These are phyloP conservation scores for Isotomurus palustris DNA, from an alignment of 2,888 invertebrate species.

Conservation along the genomic window DNA sequence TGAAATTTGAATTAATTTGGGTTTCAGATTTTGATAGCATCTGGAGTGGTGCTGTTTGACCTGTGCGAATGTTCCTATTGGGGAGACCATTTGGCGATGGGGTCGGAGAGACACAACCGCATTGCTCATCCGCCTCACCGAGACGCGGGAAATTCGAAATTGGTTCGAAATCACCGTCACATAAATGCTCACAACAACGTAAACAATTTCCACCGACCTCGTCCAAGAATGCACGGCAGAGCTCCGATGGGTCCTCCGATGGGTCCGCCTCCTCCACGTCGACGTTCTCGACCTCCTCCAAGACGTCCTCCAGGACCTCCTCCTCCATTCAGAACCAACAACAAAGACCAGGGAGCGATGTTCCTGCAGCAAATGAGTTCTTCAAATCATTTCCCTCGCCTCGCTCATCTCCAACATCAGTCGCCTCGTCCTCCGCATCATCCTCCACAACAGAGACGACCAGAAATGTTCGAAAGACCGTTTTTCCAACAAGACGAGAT, in stretches of 20 bases:
- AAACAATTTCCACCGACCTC: conserved; percentile 4
- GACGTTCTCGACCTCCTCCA: conserved; percentile 9
- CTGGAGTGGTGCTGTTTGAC: not conserved
- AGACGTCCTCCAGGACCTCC: conserved; percentile 17
- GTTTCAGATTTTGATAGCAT: not conserved
- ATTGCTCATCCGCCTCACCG: not conserved
- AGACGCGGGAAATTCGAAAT: not conserved
- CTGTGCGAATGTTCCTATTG: conserved; percentile 2
- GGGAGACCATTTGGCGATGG: not conserved
- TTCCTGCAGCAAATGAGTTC: conserved; percentile 18
- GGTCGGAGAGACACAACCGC: no score
- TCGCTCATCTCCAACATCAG: conserved; percentile 17
- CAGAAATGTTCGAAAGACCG: conserved; percentile 9
- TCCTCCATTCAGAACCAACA: conserved; percentile 6
- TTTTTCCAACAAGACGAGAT: conserved; percentile 14
- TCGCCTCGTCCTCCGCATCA: conserved; percentile 13
- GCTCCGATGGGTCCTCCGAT: not conserved
- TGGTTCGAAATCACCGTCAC: conserved; percentile 3
- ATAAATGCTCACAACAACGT: conserved; percentile 7
- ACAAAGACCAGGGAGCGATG: not conserved
- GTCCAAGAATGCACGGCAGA: not conserved
- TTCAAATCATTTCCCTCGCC: conserved; percentile 22
- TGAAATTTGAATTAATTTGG: no score
- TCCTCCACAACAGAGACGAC: conserved; percentile 5
- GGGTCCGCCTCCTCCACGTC: conserved; percentile 18